These are phyloP conservation scores for Alviniconcha marisindica DNA, from an alignment of 1,140 invertebrate genomes.

Conservation along the genomic window DNA sequence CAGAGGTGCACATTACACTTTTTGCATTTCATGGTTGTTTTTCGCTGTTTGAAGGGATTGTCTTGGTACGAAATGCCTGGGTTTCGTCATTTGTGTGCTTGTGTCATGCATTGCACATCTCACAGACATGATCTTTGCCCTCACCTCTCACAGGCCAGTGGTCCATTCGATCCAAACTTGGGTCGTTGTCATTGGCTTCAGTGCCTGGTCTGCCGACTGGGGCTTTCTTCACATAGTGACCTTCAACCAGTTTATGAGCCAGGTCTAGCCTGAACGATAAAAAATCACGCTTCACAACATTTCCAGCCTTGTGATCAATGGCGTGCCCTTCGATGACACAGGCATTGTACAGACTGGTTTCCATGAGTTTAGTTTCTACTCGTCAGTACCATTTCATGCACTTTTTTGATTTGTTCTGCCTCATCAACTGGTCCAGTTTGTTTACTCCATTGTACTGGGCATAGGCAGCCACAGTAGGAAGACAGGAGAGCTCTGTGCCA, in stretches of 20 bases:
- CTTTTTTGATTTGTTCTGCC: constrained; percentile 32
- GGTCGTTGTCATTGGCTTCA: background rate
- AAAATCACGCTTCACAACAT: constrained; percentile 25
- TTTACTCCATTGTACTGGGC: constrained; percentile 46
- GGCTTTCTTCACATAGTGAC: background rate
- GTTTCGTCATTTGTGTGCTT: too few species aligned
- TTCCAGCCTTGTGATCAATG: constrained; percentile 12
- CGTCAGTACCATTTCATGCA: constrained; percentile 28
- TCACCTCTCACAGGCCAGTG: too few species aligned
- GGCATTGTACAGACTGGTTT: constrained; percentile 35
- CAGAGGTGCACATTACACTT: too few species aligned
- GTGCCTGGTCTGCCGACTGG: background rate
- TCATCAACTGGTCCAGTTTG: constrained; percentile 37
- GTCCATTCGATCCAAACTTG: background rate
- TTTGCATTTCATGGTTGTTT: too few species aligned
- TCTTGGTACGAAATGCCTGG: too few species aligned
- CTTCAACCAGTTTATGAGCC: constrained; percentile 27
- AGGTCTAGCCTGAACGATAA: constrained; percentile 32
- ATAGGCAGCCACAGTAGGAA: constrained; percentile 41
- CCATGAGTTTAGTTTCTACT: constrained; percentile 36
- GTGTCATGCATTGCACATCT: too few species aligned
- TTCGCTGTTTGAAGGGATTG: too few species aligned
- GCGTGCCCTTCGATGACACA: constrained; percentile 27
- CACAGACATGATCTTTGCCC: too few species aligned
- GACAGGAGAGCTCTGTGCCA: constrained; percentile 40